Percentiles rank a stretch among this genome's conserved stretches.
phyloP scores from a whole-genome alignment of 2,113 vertebrate genomes.

The Elaphurus davidianus region DNA sequence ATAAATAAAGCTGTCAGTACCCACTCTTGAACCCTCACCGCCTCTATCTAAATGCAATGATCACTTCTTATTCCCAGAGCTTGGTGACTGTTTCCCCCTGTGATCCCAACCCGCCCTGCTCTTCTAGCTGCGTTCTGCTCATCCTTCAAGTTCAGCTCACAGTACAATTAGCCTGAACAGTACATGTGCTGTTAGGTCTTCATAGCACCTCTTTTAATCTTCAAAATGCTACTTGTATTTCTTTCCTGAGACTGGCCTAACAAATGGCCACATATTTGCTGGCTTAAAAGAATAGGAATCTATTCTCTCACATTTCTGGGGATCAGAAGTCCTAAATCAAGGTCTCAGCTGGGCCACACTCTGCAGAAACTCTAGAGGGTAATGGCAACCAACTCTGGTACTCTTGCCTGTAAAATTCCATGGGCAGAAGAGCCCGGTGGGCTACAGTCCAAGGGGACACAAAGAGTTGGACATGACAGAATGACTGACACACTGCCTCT shows the following conservation, averaged over 20 bases:
- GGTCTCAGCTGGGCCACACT: not conserved
- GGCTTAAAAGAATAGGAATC: not conserved
- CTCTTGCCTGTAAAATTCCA: not conserved
- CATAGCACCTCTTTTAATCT: not conserved
- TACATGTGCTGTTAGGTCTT: not conserved
- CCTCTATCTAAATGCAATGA: not conserved
- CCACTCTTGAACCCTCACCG: not conserved
- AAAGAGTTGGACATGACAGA: not conserved
- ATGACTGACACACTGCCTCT: not conserved
- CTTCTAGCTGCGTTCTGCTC: not conserved
- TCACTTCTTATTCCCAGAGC: not conserved
- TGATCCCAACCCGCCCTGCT: rapidly evolving
- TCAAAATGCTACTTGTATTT: not conserved
- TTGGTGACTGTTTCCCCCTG: not conserved
- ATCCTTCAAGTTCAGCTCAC: not conserved
- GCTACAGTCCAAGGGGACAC: not conserved
- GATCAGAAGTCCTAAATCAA: not conserved
- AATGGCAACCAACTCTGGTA: not conserved
- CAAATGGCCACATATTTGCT: not conserved
- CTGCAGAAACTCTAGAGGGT: not conserved
- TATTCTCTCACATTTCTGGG: not conserved
- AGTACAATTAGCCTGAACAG: not conserved
- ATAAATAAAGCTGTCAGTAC: not conserved
- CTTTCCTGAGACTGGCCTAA: not conserved
- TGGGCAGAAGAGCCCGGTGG: not conserved